Evolutionary conservation across 2,888 invertebrate species (phyloP), one percentile per base, ranked within the genome.

Genomic region (Ichneumoninae sp.): DNA sequence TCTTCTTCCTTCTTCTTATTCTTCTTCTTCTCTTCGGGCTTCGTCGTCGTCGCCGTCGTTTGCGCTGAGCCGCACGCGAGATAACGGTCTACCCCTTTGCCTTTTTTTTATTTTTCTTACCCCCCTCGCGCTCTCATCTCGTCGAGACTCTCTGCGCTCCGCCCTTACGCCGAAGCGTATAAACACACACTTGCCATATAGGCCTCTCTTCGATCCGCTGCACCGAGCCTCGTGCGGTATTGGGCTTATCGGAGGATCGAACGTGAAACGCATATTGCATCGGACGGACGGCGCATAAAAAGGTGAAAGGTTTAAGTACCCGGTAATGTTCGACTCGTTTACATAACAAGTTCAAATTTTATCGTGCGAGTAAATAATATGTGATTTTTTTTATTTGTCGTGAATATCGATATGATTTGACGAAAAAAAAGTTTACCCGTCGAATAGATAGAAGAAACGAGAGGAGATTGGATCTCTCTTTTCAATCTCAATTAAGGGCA

Each of bases 81-180:
- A 85, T 83, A 75, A 79, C 78, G 70, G 47, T 82, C 69, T 78
- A 70, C 86, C 82, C 57, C 65, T 73, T 74, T 81, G 52, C 75
- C 57, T 36, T 78, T 65, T 75, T 33, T 44, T 54, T 52, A 40
- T 60, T 47, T 36, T 69, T 40, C 66, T 30, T 47, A 63, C 16
- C 52, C 54, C 33, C 19, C 44, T 54, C 69, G n/a, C 19, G 26
- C 16, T 65, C 52, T 65, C 47, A 33, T 30, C 60, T 76, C 50
- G 57, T 57, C 57, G 57, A 57, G 57, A 26, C 26, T 26, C 65
- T 57, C 77, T 65, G 68, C 84, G 81, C 85, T 70, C 74, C 88
- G 86, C 81, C 86, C 84, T 86, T 74, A 57, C 81, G 54, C 73
- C 44, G 73, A 66, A 80, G 70, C 83, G 83, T 79, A 77, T 73